Percentiles rank a stretch among this genome's conserved stretches.
Evolutionary conservation across 2,797 vertebrate species (phyloP).

Genomic region (Lacerta agilis): DNA sequence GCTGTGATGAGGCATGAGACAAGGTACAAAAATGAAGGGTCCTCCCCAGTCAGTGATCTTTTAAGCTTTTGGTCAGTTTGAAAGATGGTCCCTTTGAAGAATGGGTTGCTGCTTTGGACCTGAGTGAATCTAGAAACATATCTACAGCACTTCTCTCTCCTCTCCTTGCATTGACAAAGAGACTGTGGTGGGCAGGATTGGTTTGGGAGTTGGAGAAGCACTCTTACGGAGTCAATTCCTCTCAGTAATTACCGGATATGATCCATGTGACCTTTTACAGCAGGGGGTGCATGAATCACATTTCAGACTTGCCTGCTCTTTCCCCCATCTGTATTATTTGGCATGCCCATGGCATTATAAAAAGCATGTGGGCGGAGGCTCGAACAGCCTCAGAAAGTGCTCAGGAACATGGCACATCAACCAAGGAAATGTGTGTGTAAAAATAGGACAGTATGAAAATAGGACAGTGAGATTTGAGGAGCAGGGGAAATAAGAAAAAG

Average conservation of each 20-base stretch:
- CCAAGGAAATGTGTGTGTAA: not conserved
- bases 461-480: not conserved
- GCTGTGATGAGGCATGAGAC: no score
- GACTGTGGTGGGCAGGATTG: not conserved
- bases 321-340: not conserved
- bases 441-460: conserved; percentile 27
- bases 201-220: not conserved
- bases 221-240: not conserved
- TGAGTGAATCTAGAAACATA: not conserved
- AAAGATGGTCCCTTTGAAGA: not conserved
- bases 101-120: not conserved
- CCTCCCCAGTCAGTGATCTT: not conserved
- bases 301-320: conserved; percentile 2
- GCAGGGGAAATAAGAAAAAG: not conserved
- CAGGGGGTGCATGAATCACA: conserved; percentile 20
- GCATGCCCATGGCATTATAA: conserved; percentile 21
- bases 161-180: not conserved
- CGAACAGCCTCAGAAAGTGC: not conserved
- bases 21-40: not conserved
- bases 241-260: not conserved
- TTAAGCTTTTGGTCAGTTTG: not conserved
- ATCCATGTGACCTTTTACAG: conserved; percentile 14
- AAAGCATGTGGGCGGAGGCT: conserved; percentile 14
- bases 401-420: conserved; percentile 17
- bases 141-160: not conserved